Conservation (phyloP, 2,888 invertebrate species). For the Drosophila tripunctata region DNA sequence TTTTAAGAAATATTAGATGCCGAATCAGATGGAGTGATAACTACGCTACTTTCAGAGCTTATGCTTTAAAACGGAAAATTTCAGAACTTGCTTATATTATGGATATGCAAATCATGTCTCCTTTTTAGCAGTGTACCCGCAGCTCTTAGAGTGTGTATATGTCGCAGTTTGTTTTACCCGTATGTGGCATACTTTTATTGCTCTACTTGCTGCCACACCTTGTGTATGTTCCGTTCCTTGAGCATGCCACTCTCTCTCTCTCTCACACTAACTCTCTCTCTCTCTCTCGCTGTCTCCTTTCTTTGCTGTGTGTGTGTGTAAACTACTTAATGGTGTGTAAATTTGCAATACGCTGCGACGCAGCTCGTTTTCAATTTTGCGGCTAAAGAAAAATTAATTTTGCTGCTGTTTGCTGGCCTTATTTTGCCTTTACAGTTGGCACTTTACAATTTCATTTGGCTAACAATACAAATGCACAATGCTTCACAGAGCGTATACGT, state of each 20-base stretch:
- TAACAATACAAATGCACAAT: slow-evolving; percentile 26
- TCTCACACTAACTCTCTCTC: neutral
- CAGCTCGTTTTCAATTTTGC: slow-evolving; percentile 74
- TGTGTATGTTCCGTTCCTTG: slow-evolving; percentile 25
- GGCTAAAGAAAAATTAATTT: slow-evolving; percentile 76
- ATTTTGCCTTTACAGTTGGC: slow-evolving; percentile 29
- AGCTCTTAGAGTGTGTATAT: slow-evolving; percentile 17
- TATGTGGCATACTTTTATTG: slow-evolving; percentile 53
- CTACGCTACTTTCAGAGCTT: too few relatives aligned
- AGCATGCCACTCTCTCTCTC: neutral
- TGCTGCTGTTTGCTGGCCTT: slow-evolving; percentile 45
- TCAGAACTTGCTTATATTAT: too few relatives aligned
- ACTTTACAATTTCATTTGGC: slow-evolving; percentile 56
- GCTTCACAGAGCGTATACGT: slow-evolving; percentile 61
- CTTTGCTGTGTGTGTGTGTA: slow-evolving; percentile 47
- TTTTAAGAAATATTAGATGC: too few relatives aligned
- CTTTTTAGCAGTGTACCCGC: slow-evolving; percentile 18
- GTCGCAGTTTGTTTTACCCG: slow-evolving; percentile 21
- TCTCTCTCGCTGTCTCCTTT: neutral
- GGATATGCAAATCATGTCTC: too few relatives aligned
- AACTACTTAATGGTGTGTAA: slow-evolving; percentile 83
- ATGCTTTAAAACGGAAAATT: too few relatives aligned
- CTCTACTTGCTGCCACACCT: slow-evolving; percentile 64
- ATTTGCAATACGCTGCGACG: slow-evolving; percentile 70
- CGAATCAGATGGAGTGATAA: too few relatives aligned